Percentiles rank a stretch among this genome's conserved stretches.
Evolutionary conservation across 2,797 vertebrate species (phyloP).

Genomic region (Thripadectes ignobilis): DNA sequence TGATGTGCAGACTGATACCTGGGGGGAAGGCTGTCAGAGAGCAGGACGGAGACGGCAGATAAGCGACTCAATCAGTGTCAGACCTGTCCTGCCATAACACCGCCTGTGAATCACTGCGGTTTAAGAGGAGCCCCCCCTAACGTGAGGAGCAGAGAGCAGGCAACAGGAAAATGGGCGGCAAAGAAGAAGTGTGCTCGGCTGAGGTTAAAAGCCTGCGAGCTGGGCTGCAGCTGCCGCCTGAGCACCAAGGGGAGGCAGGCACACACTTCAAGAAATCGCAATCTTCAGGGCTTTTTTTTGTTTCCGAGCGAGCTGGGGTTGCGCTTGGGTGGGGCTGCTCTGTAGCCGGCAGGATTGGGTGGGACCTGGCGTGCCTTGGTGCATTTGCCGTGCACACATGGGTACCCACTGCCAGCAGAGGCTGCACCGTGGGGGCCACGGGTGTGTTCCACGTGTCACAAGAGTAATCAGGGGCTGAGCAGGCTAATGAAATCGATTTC

Average conservation of each 20-base stretch:
- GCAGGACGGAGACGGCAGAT: slow-evolving; percentile 57
- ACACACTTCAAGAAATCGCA: not conserved
- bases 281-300: not conserved
- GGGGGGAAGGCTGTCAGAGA: slow-evolving; percentile 59
- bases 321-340: not conserved
- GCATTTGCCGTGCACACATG: not conserved
- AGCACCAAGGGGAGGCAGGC: not conserved
- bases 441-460: not conserved
- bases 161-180: not conserved
- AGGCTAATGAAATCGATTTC: not conserved
- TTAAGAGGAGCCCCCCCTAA: not conserved
- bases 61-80: slow-evolving; percentile 77
- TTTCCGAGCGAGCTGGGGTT: not conserved
- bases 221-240: not conserved
- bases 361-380: rapidly evolving
- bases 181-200: not conserved
- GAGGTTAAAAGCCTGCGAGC: not conserved
- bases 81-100: slow-evolving; percentile 49
- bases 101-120: slow-evolving; percentile 62
- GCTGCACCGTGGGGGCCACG: rapidly evolving
- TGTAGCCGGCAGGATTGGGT: rapidly evolving
- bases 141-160: slow-evolving; percentile 1
- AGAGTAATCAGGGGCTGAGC: not conserved
- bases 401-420: not conserved
- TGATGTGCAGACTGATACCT: slow-evolving; percentile 67